phyloP scores from a whole-genome alignment of 2,113 vertebrate species.

The Erinaceus europaeus region DNA sequence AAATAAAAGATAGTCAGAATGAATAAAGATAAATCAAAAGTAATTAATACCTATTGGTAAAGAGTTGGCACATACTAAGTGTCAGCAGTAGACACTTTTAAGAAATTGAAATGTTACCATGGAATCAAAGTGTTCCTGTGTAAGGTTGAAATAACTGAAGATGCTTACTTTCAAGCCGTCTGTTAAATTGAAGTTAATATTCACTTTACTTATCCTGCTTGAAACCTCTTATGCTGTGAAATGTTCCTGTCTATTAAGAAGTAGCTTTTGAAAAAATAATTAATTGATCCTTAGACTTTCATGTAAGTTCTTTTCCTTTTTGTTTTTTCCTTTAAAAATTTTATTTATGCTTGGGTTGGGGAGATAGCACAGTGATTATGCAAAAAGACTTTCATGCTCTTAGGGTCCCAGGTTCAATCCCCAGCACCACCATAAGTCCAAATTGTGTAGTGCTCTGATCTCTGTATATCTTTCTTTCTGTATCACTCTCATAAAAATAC shows the following conservation, averaged over 20 bases:
- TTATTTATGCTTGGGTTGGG: no score
- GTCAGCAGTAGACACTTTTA: constrained; percentile 45
- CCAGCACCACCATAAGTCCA: no score
- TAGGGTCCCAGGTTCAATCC: no score
- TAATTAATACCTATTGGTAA: constrained; percentile 54
- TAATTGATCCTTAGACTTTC: constrained; percentile 32
- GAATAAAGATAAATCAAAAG: constrained; percentile 26
- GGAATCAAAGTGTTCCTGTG: constrained; percentile 27
- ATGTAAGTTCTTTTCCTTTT: background rate
- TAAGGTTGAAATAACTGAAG: constrained; percentile 43
- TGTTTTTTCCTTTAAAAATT: no score
- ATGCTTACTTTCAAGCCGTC: constrained; percentile 37
- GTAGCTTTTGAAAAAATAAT: constrained; percentile 50
- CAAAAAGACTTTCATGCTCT: no score
- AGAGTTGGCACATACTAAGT: constrained; percentile 23
- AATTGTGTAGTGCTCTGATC: no score
- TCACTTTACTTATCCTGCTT: constrained; percentile 44
- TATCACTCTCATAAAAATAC: no score
- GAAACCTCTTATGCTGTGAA: constrained; percentile 39
- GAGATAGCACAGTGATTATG: no score
- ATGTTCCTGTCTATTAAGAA: constrained; percentile 53
- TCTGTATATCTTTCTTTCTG: no score
- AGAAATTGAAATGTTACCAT: constrained; percentile 54
- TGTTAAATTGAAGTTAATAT: constrained; percentile 54
- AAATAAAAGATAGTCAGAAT: constrained; percentile 45